phyloP scores from a whole-genome alignment of 2,888 invertebrate genomes.

The Hermaeophaga mercurialis region DNA sequence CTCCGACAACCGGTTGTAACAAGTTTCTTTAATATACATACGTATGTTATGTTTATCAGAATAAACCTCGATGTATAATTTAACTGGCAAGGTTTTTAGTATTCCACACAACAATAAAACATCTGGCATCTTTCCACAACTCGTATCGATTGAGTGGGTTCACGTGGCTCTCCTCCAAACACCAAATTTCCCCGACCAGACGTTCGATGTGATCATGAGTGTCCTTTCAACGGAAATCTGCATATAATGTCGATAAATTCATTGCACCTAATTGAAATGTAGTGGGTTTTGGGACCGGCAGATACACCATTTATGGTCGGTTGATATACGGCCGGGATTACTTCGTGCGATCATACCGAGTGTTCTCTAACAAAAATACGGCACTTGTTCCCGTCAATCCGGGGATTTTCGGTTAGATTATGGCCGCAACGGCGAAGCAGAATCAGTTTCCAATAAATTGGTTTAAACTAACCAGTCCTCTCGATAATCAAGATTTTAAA shows the following conservation, averaged over 20 bases:
- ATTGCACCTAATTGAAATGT: constrained; percentile 50
- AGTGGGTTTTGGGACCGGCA: constrained; percentile 37
- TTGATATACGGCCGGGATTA: constrained; percentile 15
- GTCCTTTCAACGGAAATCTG: constrained; percentile 39
- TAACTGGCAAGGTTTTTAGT: too few species aligned
- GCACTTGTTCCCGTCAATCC: constrained; percentile 14
- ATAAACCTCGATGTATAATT: too few species aligned
- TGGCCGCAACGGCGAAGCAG: neutral
- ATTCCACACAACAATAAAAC: too few species aligned
- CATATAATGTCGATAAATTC: constrained; percentile 49
- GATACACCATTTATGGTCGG: constrained; percentile 12
- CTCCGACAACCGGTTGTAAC: too few species aligned
- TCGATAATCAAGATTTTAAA: too few species aligned
- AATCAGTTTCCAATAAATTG: neutral
- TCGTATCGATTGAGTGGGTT: constrained; percentile 12
- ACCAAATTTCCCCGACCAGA: constrained; percentile 16
- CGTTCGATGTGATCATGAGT: constrained; percentile 29
- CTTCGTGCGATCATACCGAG: constrained; percentile 11
- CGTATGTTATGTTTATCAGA: too few species aligned
- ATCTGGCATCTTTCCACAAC: constrained; percentile 19
- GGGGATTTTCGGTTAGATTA: neutral
- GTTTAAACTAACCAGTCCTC: neutral
- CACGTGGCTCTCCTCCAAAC: constrained; percentile 6
- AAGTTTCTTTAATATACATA: too few species aligned
- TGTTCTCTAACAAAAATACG: constrained; percentile 8